Base-by-base conservation (phyloP, 2,888 invertebrate species). In the Tortricodes alternella region DNA sequence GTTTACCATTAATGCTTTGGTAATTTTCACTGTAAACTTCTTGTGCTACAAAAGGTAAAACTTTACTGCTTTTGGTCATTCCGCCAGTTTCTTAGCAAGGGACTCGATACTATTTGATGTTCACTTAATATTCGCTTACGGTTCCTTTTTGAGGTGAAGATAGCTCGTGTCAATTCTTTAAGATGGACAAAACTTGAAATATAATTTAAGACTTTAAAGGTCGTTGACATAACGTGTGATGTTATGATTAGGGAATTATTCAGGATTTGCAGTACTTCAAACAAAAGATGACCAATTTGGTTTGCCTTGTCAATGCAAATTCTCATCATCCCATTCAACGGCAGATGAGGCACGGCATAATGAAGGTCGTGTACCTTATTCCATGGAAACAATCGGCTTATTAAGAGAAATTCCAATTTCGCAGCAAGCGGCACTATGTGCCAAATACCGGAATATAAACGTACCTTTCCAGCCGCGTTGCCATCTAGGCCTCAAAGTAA, bases 401-500 rank as follows among this genome's bases (percentile, higher is more conserved):
- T 76, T 74, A 76, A 70, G 68, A 68, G 70, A 71, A 71, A 72
- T 76, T 74, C 72, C 72, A 73, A 73, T 70, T 73, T 66, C 60
- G 60, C 66, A 65, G 67, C 63, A 64, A 65, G 63, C 64, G 70
- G 68, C 67, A 68, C 73, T 68, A 73, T 73, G 77, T 75, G 71
- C 73, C 75, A 74, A 75, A 76, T 76, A 76, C 68, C 73, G 69
- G 67, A 71, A 67, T 69, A 67, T 73, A 75, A 74, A 74, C 62
- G 68, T 71, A 77, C 72, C 73, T 85, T 83, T 83, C 78, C 83
- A 80, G 70, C 76, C 73, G 76, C 76, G 70, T 80, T 78, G 68
- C 74, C 78, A 83, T 80, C 76, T 81, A 81, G 80, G 82, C 73
- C 76, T 76, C 65, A 58, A 64, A 64, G 68, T 84, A 78, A 81